Base-by-base conservation (phyloP, 2,888 invertebrate genomes). In the Flabesymbios commensalis region DNA sequence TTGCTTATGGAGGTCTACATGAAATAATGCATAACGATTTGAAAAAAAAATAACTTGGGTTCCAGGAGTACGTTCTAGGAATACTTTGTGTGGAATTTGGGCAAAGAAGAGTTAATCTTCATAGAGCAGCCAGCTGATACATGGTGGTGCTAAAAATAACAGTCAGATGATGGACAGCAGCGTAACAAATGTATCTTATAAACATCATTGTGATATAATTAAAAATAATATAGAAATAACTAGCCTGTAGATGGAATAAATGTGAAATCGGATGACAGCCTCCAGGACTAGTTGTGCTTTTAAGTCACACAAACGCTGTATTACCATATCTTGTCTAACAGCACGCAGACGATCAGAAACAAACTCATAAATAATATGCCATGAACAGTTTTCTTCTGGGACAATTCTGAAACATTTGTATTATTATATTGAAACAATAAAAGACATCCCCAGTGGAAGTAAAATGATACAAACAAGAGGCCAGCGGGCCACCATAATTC, bases 291-390 rank as follows among this genome's bases (percentile, higher is more conserved):
- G 74, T 5, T 88, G 86, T 56, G 87, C 86, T 31, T 86, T 79
- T 0, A 78, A 69, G 1, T 85, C 83, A 2, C 84, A 77, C 1
- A 90, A 77, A 61, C 87, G 85, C 79, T 93, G 92, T 67, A 93
- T 88, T 0, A 89, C 87, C 82, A 91, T 86, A 75, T 93, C 93
- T 79, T 92, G 92, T 39, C 91, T 83, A 3, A 92, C 86, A 0
- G 91, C 87, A 72, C 91, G 83, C 60, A 92, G 82, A 19, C 93
- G 86, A 78, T 93, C 91, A 75, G 88, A 87, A 53, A 92, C 84
- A 82, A 90, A 93, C 78, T 91, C 89, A 75, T 92, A 92, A 47
- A 88, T 82, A 0, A 85, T 75, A 54, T 82, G 72, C 82, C 87
- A 88, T 17, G 85, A 79, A n/a, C 83, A 71, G 57, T 85, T 81